These are phyloP conservation scores for Propithecus perrieri DNA, from an alignment of 2,797 vertebrate genomes.

Conservation along the genomic window DNA sequence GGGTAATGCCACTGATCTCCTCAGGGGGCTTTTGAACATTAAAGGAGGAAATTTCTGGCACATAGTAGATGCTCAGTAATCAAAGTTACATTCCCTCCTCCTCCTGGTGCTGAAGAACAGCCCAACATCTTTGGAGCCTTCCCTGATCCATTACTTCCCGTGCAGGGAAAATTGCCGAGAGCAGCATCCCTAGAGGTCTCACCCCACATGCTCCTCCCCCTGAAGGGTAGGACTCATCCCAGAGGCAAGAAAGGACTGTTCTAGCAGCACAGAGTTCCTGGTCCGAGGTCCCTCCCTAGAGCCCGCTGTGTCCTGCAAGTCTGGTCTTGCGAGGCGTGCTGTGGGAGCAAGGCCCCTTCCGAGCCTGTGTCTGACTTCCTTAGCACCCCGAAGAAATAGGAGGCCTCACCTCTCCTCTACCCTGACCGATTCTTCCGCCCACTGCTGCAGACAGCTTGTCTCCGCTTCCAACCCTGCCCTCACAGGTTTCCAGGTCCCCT, in stretches of 20 bases:
- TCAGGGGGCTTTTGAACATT: neutral
- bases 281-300: neutral
- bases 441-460: slow-evolving; percentile 43
- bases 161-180: neutral
- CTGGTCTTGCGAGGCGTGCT: neutral
- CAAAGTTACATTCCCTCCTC: neutral
- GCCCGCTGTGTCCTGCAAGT: neutral
- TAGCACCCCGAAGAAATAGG: neutral
- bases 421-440: neutral
- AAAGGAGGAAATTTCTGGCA: neutral
- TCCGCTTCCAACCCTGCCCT: neutral
- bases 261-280: neutral
- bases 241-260: neutral
- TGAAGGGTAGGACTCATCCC: neutral
- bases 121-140: neutral
- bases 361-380: neutral
- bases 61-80: neutral
- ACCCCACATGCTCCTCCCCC: neutral
- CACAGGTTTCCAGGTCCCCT: neutral
- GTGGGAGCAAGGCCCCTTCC: neutral
- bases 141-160: neutral
- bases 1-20: neutral
- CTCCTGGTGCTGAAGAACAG: neutral
- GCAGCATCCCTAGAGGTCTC: neutral
- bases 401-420: neutral